Evolutionary conservation across 2,113 vertebrate genomes (phyloP), one percentile per base, ranked within the genome.

Genomic region (Gymnorhina tibicen): DNA sequence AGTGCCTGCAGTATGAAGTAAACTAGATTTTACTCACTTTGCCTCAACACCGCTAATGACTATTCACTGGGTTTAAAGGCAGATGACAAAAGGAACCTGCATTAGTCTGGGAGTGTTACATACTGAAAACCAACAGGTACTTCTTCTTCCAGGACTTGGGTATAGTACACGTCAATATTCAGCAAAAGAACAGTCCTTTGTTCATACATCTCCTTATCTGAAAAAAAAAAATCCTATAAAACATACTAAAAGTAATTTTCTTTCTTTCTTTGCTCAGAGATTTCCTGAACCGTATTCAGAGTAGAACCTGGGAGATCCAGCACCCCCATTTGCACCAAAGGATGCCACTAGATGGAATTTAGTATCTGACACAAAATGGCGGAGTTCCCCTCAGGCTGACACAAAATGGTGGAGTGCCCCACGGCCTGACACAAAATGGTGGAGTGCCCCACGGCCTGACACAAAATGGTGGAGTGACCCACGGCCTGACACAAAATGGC

Each of bases 21-120:
- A 80, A 69, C 4, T 5, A 33, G 28, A 47, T 58, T 91, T 68
- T 69, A 82, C 44, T 82, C 56, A 50, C 44, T 82, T 60, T 75
- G 19, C 16, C 53, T 68, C 46, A 46, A 6, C 2, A 5, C 23
- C 0, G 0, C 10, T 46, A 47, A 30, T 49, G 28, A 82, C 18
- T 53, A 56, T 58, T 75, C 55, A 23, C n/a, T 62, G 20, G 7
- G 8, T 87, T 70, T 77, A 81, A 89, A 83, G 74, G 35, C 58
- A 90, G 53, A 76, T 13, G 39, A 80, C 21, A 50, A 53, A 89
- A 87, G 23, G 53, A 82, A 53, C 20, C 32, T 33, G 13, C 2
- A 2, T 23, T 47, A 47, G 32, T 39, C 66, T 60, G 23, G 30
- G 21, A 85, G 44, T 10, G 14, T 8, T 39, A 41, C 6, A 4